These are phyloP conservation scores for Philopotamus ludificatus DNA, from an alignment of 1,140 invertebrate genomes.

Conservation along the genomic window DNA sequence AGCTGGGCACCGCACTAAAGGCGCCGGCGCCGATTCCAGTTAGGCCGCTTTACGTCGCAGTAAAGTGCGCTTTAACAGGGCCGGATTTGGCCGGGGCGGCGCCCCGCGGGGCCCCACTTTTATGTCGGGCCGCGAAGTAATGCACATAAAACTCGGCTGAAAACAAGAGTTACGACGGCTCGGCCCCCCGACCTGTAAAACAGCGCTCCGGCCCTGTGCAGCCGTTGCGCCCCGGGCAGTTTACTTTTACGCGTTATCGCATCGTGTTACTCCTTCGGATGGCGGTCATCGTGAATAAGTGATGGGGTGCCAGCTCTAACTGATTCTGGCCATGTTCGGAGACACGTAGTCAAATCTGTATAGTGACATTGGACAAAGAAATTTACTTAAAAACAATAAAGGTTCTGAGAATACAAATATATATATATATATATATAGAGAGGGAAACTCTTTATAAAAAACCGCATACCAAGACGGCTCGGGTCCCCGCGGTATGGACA, in stretches of 20 bases:
- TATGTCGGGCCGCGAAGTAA: conserved; percentile 19
- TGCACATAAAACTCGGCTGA: conserved; percentile 37
- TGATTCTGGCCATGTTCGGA: too few species aligned
- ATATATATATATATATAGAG: too few species aligned
- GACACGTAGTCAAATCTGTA: too few species aligned
- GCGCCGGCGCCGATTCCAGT: conserved; percentile 26
- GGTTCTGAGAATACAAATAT: too few species aligned
- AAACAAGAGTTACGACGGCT: conserved; percentile 38
- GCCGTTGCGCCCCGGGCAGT: conserved; percentile 6
- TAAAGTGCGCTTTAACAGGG: conserved; percentile 35
- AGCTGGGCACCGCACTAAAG: conserved; percentile 32
- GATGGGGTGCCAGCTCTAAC: too few species aligned
- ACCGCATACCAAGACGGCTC: too few species aligned
- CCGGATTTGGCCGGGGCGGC: neutral
- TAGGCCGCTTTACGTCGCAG: conserved; percentile 28
- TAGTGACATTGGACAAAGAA: too few species aligned
- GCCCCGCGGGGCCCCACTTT: conserved; percentile 1
- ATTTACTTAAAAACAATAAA: too few species aligned
- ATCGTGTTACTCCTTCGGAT: conserved; percentile 23
- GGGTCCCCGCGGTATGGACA: too few species aligned
- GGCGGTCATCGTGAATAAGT: conserved; percentile 33
- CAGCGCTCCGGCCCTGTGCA: neutral
- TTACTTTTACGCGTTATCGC: conserved; percentile 32
- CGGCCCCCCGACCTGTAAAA: conserved; percentile 10
- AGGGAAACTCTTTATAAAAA: too few species aligned